Percentiles rank a stretch among this genome's conserved stretches.
These are phyloP conservation scores for Agonopterix heracliana DNA, from an alignment of 2,888 invertebrate genomes.

Conservation along the genomic window DNA sequence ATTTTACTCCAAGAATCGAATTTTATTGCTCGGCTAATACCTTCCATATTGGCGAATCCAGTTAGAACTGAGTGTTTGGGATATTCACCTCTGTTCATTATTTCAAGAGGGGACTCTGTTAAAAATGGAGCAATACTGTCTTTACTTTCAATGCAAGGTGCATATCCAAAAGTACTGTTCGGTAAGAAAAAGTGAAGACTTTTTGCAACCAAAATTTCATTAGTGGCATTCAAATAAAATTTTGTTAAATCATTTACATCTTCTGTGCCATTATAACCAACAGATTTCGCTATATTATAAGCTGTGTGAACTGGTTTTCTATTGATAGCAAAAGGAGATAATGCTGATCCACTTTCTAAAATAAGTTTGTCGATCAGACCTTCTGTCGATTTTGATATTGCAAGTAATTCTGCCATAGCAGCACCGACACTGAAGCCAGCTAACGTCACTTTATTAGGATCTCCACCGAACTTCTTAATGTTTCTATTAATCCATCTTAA, in stretches of 20 bases:
- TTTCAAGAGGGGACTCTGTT: constrained; percentile 55
- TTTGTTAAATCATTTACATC: constrained; percentile 52
- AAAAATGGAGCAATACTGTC: constrained; percentile 37
- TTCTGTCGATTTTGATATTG: constrained; percentile 43
- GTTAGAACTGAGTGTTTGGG: constrained; percentile 45
- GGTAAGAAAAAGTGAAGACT: constrained; percentile 54
- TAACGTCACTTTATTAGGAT: constrained; percentile 84
- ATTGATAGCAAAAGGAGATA: constrained; percentile 55
- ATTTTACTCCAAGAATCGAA: constrained; percentile 50
- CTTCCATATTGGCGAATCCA: constrained; percentile 65
- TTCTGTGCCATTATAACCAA: constrained; percentile 53
- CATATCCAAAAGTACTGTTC: constrained; percentile 63
- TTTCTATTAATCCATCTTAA: constrained; percentile 85
- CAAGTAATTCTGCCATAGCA: constrained; percentile 60
- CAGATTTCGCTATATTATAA: constrained; percentile 48
- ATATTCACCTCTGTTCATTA: constrained; percentile 39
- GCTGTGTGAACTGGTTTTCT: constrained; percentile 57
- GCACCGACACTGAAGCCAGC: constrained; percentile 90
- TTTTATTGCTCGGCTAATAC: constrained; percentile 50
- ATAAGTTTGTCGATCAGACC: constrained; percentile 57
- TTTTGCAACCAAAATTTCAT: constrained; percentile 31
- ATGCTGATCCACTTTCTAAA: constrained; percentile 60
- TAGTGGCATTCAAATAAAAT: constrained; percentile 48
- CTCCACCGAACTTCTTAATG: constrained; percentile 86
- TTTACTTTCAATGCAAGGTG: constrained; percentile 58